These are phyloP conservation scores for Epinotia bilunana DNA, from an alignment of 2,888 invertebrate species.

Conservation along the genomic window DNA sequence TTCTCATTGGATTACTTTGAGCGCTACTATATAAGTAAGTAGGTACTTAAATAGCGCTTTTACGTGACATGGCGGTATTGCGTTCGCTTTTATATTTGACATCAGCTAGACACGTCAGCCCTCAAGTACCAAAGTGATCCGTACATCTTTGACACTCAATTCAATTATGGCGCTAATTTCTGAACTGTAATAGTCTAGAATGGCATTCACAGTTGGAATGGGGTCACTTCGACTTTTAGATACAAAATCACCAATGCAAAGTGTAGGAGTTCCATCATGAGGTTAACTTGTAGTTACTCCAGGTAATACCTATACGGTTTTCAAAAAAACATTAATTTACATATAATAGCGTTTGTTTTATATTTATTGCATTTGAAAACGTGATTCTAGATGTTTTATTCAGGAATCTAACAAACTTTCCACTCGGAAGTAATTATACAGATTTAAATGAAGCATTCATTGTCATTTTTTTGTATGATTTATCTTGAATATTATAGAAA, in stretches of 20 bases:
- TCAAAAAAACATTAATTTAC: no score
- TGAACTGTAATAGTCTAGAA: neutral
- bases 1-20: neutral
- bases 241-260: conserved; percentile 2
- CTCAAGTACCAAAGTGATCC: neutral
- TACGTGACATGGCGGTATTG: conserved; percentile 1
- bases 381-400: no score
- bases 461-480: no score
- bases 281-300: neutral
- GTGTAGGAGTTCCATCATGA: conserved; percentile 13
- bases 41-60: neutral
- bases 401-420: no score
- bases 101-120: neutral
- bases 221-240: neutral
- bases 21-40: neutral
- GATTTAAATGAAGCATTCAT: no score
- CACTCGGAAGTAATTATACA: no score
- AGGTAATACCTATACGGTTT: no score
- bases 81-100: conserved; percentile 17
- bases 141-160: neutral
- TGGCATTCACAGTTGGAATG: neutral
- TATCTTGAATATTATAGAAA: no score
- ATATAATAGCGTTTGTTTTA: no score
- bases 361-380: no score
- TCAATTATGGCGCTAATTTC: neutral